phyloP scores from a whole-genome alignment of 2,797 vertebrate species.

The Pseudochaenichthys georgianus region DNA sequence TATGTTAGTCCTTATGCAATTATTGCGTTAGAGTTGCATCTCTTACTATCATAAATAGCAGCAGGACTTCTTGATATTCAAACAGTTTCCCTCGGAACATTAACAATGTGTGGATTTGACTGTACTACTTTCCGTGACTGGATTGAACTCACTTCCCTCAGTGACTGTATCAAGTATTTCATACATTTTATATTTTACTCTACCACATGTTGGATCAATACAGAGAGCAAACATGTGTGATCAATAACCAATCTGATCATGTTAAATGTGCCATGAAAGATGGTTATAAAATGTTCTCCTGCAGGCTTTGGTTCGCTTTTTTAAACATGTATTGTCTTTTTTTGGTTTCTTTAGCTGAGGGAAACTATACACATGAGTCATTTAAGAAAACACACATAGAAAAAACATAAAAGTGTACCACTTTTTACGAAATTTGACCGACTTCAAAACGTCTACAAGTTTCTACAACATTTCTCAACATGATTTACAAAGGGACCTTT shows the following conservation, averaged over 20 bases:
- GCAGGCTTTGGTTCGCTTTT: slow-evolving; percentile 5
- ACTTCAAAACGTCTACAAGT: too few species aligned
- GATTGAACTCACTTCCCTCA: neutral
- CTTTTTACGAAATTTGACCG: too few species aligned
- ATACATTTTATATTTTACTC: neutral
- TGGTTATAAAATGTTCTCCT: neutral
- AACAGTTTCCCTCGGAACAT: neutral
- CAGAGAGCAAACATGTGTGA: slow-evolving; percentile 32
- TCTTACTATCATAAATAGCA: neutral
- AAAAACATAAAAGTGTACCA: too few species aligned
- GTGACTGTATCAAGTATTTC: neutral
- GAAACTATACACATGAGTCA: neutral
- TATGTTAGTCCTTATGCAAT: neutral
- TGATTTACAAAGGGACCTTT: neutral
- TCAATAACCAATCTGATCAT: slow-evolving; percentile 77
- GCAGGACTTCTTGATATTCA: neutral
- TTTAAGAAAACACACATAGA: too few species aligned
- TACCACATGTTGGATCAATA: slow-evolving; percentile 60
- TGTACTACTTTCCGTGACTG: neutral
- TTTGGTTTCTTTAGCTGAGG: slow-evolving; percentile 1
- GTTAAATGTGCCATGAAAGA: slow-evolving; percentile 67
- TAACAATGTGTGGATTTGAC: neutral
- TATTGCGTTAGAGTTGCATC: neutral
- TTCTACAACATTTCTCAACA: neutral
- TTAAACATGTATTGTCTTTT: neutral